phyloP scores from a whole-genome alignment of 2,888 invertebrate genomes.

The Calliphora vomitoria region DNA sequence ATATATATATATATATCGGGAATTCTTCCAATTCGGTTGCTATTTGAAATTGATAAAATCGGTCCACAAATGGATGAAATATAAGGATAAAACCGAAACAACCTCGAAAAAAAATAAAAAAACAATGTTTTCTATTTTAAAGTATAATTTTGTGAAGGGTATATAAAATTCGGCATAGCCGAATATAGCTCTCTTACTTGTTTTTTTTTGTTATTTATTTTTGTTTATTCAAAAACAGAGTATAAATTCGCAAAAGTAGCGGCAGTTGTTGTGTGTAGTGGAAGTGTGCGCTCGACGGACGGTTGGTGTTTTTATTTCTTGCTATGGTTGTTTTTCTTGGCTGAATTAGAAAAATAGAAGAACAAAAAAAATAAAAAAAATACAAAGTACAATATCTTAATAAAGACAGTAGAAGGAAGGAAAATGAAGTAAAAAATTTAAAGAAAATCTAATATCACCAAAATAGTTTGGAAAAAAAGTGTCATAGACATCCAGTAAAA shows the following conservation, averaged over 20 bases:
- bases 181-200: too few species aligned
- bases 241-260: slow-evolving; percentile 45
- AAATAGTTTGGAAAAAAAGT: not conserved
- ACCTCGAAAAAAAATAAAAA: too few species aligned
- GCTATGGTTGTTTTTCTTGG: slow-evolving; percentile 12
- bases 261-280: slow-evolving; percentile 35
- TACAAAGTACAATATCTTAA: slow-evolving; percentile 16
- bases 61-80: too few species aligned
- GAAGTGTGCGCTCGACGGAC: slow-evolving; percentile 6
- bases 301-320: slow-evolving; percentile 17
- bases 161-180: too few species aligned
- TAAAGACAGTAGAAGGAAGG: not conserved
- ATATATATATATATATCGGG: too few species aligned
- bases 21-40: too few species aligned
- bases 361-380: slow-evolving; percentile 13
- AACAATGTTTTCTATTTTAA: too few species aligned
- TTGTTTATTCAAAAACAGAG: slow-evolving; percentile 39
- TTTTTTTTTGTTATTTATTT: not conserved
- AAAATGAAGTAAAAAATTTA: slow-evolving; percentile 7
- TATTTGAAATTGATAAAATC: too few species aligned
- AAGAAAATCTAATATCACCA: not conserved
- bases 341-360: not conserved
- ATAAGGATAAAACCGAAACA: too few species aligned
- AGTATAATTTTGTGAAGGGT: too few species aligned
- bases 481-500: not conserved